These are phyloP conservation scores for Epinephelus awoara DNA, from an alignment of 2,797 vertebrate species.

Conservation along the genomic window DNA sequence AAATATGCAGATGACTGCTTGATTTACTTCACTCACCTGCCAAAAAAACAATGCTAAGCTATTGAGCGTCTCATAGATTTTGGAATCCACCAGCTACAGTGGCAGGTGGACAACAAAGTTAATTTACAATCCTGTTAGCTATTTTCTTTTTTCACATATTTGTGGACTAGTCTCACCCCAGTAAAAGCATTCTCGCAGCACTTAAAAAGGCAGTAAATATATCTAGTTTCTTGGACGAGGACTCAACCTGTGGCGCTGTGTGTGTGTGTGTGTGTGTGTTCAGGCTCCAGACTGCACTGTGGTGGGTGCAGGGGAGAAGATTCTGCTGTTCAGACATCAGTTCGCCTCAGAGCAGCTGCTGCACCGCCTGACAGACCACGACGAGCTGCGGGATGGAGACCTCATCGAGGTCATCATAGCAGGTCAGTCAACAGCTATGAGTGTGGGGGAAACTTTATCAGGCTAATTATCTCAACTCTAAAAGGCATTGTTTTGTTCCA, in stretches of 20 bases:
- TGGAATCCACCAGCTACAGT: too few relatives aligned
- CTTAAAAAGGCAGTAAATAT: neutral
- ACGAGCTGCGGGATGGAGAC: slow-evolving; percentile 82
- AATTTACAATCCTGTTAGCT: too few relatives aligned
- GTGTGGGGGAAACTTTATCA: neutral
- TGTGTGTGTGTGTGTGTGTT: slow-evolving; percentile 34
- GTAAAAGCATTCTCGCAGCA: too few relatives aligned
- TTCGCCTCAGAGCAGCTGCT: slow-evolving; percentile 71
- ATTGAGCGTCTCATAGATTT: too few relatives aligned
- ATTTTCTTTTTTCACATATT: too few relatives aligned
- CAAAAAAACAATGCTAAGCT: too few relatives aligned
- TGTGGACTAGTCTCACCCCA: neutral
- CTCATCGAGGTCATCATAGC: slow-evolving; percentile 85
- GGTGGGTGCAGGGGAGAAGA: slow-evolving; percentile 77
- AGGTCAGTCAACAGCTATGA: slow-evolving; percentile 59
- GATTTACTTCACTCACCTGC: too few relatives aligned
- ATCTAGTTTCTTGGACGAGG: neutral
- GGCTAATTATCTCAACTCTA: too few relatives aligned
- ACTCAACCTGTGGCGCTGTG: slow-evolving; percentile 11
- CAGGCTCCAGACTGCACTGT: slow-evolving; percentile 82
- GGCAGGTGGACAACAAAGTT: too few relatives aligned
- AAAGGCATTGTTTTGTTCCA: neutral
- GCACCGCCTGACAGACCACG: slow-evolving; percentile 66
- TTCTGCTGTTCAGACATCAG: slow-evolving; percentile 84
- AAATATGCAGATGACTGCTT: too few relatives aligned